These are phyloP conservation scores for Mythimna albipuncta DNA, from an alignment of 2,888 invertebrate genomes.

Conservation along the genomic window DNA sequence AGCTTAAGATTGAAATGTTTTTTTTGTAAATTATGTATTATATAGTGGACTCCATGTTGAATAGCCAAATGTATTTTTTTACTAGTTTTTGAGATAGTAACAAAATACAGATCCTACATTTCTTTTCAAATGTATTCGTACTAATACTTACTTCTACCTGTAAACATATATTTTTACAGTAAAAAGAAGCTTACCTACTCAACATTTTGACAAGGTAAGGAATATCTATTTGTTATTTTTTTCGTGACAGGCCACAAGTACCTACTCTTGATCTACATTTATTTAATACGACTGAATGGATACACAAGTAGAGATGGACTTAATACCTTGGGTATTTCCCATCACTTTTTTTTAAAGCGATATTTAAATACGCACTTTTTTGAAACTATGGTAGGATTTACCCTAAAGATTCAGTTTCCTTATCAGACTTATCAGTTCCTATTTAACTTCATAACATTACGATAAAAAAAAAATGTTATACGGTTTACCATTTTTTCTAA, in stretches of 20 bases:
- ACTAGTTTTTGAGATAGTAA: no score
- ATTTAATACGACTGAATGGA: no score
- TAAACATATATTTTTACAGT: neutral
- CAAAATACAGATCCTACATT: no score
- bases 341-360: neutral
- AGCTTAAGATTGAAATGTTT: no score
- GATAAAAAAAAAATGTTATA: conserved; percentile 6
- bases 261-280: no score
- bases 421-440: neutral
- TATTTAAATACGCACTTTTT: neutral
- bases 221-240: neutral
- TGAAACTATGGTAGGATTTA: neutral
- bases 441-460: conserved; percentile 4
- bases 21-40: no score
- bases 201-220: neutral
- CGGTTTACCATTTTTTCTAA: conserved; percentile 4
- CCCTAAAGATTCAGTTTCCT: neutral
- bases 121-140: no score
- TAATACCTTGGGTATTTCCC: neutral
- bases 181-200: neutral
- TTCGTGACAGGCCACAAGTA: neutral
- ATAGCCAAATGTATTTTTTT: no score
- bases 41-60: no score
- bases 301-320: no score
- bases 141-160: no score